Percentiles rank a stretch among this genome's conserved stretches.
These are phyloP conservation scores for Philopedon plagiatum DNA, from an alignment of 2,888 invertebrate species.

Conservation along the genomic window DNA sequence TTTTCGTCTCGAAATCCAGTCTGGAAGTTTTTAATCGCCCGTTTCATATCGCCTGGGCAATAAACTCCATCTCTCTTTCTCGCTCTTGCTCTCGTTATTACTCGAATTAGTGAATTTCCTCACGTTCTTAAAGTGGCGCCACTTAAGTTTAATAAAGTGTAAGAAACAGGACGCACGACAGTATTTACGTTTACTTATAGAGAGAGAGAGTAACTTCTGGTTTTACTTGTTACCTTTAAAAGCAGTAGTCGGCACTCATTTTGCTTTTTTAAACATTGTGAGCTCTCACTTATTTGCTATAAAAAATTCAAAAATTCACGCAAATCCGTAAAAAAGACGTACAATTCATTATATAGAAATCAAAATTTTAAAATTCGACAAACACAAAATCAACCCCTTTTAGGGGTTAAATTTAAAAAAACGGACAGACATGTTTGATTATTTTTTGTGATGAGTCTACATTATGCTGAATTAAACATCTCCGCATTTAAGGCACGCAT, in stretches of 20 bases:
- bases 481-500: too few species aligned
- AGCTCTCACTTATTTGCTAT: too few species aligned
- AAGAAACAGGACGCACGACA: conserved; percentile 32
- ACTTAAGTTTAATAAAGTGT: conserved; percentile 40
- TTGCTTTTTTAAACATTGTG: too few species aligned
- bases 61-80: conserved; percentile 27
- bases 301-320: too few species aligned
- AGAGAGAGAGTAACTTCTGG: conserved; percentile 12
- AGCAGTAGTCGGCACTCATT: not conserved
- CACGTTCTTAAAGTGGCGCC: conserved; percentile 46
- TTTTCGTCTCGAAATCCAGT: conserved; percentile 45
- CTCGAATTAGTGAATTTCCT: conserved; percentile 42
- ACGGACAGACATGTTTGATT: too few species aligned
- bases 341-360: too few species aligned
- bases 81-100: conserved; percentile 29
- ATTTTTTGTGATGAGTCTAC: too few species aligned
- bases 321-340: too few species aligned
- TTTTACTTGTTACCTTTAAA: conserved; percentile 4
- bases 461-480: too few species aligned
- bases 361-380: too few species aligned
- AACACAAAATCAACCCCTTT: too few species aligned
- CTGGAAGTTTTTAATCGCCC: conserved; percentile 42
- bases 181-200: conserved; percentile 28
- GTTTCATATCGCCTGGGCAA: conserved; percentile 33
- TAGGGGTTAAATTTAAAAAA: too few species aligned